Percentiles rank a stretch among this genome's conserved stretches.
Conservation (phyloP, 2,113 vertebrate species). For the Scatophagus argus region DNA sequence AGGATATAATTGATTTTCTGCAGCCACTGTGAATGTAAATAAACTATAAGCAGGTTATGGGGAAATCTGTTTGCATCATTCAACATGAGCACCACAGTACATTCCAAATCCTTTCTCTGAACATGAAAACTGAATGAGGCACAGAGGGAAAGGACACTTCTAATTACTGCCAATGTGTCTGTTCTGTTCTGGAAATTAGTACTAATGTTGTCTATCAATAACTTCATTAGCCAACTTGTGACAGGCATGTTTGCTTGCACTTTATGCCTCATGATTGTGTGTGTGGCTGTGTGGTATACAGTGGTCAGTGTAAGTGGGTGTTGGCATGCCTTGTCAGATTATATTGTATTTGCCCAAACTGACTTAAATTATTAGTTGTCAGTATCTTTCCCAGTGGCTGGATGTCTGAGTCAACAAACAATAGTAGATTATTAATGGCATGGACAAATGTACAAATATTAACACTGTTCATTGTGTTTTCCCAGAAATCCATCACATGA, state of each 20-base stretch:
- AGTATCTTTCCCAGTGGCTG: conserved; percentile 59
- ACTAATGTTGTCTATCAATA: conserved; percentile 70
- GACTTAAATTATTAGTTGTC: conserved; percentile 69
- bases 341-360: conserved; percentile 68
- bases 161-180: conserved; percentile 75
- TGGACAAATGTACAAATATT: conserved; percentile 66
- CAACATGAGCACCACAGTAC: conserved; percentile 39
- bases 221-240: conserved; percentile 71
- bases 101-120: conserved; percentile 66
- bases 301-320: conserved; percentile 73
- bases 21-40: conserved; percentile 53
- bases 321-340: conserved; percentile 74
- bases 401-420: conserved; percentile 66
- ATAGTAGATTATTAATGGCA: conserved; percentile 68
- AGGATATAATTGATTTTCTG: conserved; percentile 19
- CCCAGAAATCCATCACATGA: conserved; percentile 21
- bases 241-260: conserved; percentile 72
- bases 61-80: conserved; percentile 51
- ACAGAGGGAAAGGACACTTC: conserved; percentile 64
- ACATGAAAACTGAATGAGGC: conserved; percentile 61
- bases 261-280: conserved; percentile 71
- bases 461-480: conserved; percentile 44
- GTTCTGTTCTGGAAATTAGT: conserved; percentile 64
- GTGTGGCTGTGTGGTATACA: conserved; percentile 71
- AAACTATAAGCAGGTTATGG: conserved; percentile 45